phyloP scores from a whole-genome alignment of 2,888 invertebrate species.

The Thyatira batis region DNA sequence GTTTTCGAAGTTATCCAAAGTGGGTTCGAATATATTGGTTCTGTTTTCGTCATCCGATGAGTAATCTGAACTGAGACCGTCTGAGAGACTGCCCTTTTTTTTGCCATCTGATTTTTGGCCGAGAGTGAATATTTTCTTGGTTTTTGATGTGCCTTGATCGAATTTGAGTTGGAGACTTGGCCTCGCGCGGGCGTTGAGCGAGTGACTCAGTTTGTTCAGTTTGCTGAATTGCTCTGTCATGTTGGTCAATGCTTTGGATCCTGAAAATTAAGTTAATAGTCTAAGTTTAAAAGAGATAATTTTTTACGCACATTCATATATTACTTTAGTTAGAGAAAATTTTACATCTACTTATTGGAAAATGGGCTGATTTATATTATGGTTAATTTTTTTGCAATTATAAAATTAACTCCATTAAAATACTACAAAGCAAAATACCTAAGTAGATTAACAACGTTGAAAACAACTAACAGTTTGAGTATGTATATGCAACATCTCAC shows the following conservation, averaged over 20 bases:
- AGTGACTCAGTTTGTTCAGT: constrained; percentile 87
- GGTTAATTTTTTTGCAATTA: too few relatives aligned
- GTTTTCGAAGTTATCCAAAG: constrained; percentile 76
- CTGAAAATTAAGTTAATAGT: constrained; percentile 61
- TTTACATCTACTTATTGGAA: too few relatives aligned
- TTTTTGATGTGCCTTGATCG: constrained; percentile 66
- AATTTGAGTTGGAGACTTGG: constrained; percentile 76
- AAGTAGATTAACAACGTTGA: constrained; percentile 7
- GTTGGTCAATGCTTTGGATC: constrained; percentile 92
- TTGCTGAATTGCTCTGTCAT: constrained; percentile 94
- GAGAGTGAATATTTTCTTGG: constrained; percentile 79
- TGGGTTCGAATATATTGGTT: constrained; percentile 76
- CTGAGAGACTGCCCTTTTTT: constrained; percentile 86
- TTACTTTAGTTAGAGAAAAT: too few relatives aligned
- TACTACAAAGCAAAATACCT: too few relatives aligned
- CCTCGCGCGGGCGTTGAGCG: constrained; percentile 82
- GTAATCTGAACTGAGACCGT: constrained; percentile 82
- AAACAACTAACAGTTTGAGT: constrained; percentile 44
- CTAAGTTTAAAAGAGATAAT: constrained; percentile 6
- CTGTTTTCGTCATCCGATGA: constrained; percentile 80
- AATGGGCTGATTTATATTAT: too few relatives aligned
- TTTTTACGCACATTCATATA: too few relatives aligned
- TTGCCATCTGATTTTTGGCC: constrained; percentile 70
- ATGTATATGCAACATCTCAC: constrained; percentile 8
- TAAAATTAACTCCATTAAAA: too few relatives aligned